Evolutionary conservation across 2,797 vertebrate genomes (phyloP).

Genomic region (Chelidonichthys spinosus): DNA sequence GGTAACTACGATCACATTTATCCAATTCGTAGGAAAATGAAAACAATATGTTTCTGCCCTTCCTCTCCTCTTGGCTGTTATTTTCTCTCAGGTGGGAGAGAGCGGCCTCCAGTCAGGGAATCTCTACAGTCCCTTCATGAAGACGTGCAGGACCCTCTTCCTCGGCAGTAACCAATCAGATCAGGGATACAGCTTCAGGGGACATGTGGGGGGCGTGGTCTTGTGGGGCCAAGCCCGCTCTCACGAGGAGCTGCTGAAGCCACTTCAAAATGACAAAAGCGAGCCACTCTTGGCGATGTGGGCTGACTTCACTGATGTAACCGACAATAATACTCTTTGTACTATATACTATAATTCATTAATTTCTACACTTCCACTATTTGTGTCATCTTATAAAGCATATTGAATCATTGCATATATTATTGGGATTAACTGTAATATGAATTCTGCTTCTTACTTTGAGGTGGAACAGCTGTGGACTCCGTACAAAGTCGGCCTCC

Average conservation of each 20-base stretch:
- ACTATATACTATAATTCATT: no score
- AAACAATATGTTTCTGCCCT: no score
- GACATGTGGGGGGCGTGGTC: constrained; percentile 86
- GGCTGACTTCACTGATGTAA: constrained; percentile 83
- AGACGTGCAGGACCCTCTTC: constrained; percentile 90
- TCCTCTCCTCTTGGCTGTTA: neutral
- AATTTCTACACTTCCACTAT: no score
- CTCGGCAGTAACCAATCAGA: constrained; percentile 91
- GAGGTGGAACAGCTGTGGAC: constrained; percentile 84
- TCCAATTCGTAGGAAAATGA: neutral
- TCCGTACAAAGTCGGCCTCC: constrained; percentile 83
- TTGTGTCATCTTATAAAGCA: neutral
- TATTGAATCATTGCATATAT: neutral
- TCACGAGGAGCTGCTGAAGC: constrained; percentile 83
- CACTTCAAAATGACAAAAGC: constrained; percentile 43
- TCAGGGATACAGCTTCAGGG: constrained; percentile 85
- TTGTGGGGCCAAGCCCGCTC: constrained; percentile 86
- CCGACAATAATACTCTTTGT: neutral
- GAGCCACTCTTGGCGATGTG: constrained; percentile 76
- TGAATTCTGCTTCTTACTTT: constrained; percentile 15
- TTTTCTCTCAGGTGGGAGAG: constrained; percentile 80
- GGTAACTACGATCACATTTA: neutral
- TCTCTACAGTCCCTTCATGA: constrained; percentile 92
- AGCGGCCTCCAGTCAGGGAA: constrained; percentile 86
- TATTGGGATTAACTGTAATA: neutral